Base-by-base conservation (phyloP, 2,888 invertebrate species). In the Oegoconia quadripuncta region DNA sequence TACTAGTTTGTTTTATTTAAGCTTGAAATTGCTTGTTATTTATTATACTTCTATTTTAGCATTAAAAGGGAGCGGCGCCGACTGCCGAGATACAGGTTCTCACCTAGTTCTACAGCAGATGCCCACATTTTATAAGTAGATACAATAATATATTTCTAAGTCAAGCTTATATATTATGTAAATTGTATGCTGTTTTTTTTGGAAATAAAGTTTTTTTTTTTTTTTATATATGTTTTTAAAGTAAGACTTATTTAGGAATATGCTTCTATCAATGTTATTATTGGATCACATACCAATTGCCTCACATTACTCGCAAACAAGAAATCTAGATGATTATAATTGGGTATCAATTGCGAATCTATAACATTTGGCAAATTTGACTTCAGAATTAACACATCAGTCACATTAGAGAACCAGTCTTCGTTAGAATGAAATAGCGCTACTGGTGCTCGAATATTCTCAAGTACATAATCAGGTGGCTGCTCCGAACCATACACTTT, bases 271-370 rank as follows among this genome's bases (percentile, higher is more conserved):
- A 20, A 20, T 20, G 3, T 7, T 6, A 20, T 3, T 20, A 20
- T 20, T 20, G 5, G 3, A 20, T 3, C 7, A 7, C 7, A 20
- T 6, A 20, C 20, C 20, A 20, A 20, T 6, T 20, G 5, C 7
- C 7, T 20, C 20, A 20, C 20, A 34, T 52, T 39, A 17, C 34
- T 41, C 1, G 42, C 50, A 34, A 32, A 54, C 16, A 52, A 17
- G 26, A 33, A 55, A 34, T 55, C 52, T 15, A 50, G 9, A 32
- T 55, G 55, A 17, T 45, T 45, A 26, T 49, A 53, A 14, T 39
- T 34, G 4, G 18, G 12, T 8, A 55, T 36, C 17, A 23, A 34
- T 32, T 50, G 46, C 16, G 26, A 29, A 9, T 48, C 46, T 13
- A 44, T 35, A 12, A 46, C 32, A 26, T 50, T 50, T 7, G 25